These are phyloP conservation scores for Cotesia glomerata DNA, from an alignment of 1,140 invertebrate genomes.

Conservation along the genomic window DNA sequence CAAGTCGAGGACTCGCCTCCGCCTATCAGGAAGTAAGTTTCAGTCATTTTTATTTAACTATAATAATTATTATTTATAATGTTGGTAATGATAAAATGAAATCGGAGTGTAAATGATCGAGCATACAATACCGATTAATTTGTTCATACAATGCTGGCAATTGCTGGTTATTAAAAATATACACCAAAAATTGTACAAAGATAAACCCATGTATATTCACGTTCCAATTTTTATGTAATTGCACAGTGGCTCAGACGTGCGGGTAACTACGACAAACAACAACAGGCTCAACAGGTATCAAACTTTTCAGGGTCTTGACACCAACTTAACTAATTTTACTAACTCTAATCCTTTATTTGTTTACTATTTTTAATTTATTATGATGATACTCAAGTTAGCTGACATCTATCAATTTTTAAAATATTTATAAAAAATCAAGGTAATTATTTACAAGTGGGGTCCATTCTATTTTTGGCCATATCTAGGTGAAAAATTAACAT, in stretches of 20 bases:
- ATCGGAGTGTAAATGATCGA: slow-evolving; percentile 3
- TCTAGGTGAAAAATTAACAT: no score
- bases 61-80: slow-evolving; percentile 10
- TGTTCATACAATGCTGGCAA: not conserved
- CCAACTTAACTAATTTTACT: slow-evolving; percentile 16
- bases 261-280: slow-evolving; percentile 51
- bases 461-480: no score
- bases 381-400: no score
- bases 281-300: slow-evolving; percentile 54
- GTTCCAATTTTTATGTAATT: slow-evolving; percentile 45
- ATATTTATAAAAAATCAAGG: no score
- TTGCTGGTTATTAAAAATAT: no score
- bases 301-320: slow-evolving; percentile 35
- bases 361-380: not conserved
- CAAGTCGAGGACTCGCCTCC: slow-evolving; percentile 84
- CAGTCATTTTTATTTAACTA: slow-evolving; percentile 31
- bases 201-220: slow-evolving; percentile 24
- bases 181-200: slow-evolving; percentile 17
- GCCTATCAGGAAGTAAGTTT: slow-evolving; percentile 71
- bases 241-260: slow-evolving; percentile 50
- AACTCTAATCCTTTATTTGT: slow-evolving; percentile 10
- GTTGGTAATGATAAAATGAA: slow-evolving; percentile 13
- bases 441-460: no score
- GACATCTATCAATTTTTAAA: no score
- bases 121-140: not conserved